Evolutionary conservation across 2,888 invertebrate genomes (phyloP).

Genomic region (Malachius bipustulatus): DNA sequence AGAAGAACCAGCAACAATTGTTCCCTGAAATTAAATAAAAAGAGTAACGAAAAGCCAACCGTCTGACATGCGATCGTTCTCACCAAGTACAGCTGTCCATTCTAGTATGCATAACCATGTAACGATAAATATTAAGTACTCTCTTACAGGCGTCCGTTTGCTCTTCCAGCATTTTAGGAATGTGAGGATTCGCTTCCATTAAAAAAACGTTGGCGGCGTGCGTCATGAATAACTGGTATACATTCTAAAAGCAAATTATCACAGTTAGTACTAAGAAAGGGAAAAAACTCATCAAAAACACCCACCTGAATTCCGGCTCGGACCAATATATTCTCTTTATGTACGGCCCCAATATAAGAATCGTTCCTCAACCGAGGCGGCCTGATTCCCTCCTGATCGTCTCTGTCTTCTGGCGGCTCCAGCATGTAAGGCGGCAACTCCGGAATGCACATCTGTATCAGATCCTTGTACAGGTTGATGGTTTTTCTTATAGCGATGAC

Average conservation of each 20-base stretch:
- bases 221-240: conserved; percentile 81
- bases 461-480: conserved; percentile 87
- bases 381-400: conserved; percentile 25
- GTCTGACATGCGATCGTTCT: conserved; percentile 20
- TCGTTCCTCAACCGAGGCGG: conserved; percentile 60
- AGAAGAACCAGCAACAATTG: conserved; percentile 75
- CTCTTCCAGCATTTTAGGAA: conserved; percentile 68
- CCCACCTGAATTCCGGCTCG: conserved; percentile 68
- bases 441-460: conserved; percentile 78
- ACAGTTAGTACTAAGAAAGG: not conserved
- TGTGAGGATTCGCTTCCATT: conserved; percentile 49
- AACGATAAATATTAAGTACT: conserved; percentile 89
- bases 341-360: conserved; percentile 75
- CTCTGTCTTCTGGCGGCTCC: conserved; percentile 46
- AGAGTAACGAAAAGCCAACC: not conserved
- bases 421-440: conserved; percentile 75
- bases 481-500: conserved; percentile 79
- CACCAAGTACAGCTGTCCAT: conserved; percentile 90
- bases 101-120: conserved; percentile 92
- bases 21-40: conserved; percentile 60
- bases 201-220: conserved; percentile 93
- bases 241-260: conserved; percentile 43
- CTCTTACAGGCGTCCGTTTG: conserved; percentile 94
- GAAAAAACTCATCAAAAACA: conserved; percentile 8
- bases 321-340: conserved; percentile 65